Base-by-base conservation (phyloP, 1,140 invertebrate genomes). In the Dendroctonus valens region DNA sequence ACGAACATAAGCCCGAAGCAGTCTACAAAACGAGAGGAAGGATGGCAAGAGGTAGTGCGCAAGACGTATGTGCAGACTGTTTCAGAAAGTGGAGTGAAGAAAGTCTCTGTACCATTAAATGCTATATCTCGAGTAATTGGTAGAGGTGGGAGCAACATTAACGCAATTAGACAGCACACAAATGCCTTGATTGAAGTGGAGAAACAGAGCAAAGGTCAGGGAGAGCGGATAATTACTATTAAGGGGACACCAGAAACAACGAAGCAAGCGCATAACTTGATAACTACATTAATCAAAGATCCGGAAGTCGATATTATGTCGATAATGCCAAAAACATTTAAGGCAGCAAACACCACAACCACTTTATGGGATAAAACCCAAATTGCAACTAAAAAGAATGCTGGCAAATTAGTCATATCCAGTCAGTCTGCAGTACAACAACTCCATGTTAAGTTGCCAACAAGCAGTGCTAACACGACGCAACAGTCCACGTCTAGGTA, bases 121-220 rank as follows among this genome's bases (percentile, higher is more conserved):
- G 95, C 95, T 49, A 98, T 98, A 53, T 96, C 94, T 71, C 84
- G 95, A 66, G 95, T 98, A 0, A 98, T 98, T 76, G 96, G 96
- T 2, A 87, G 96, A 74, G 95, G 91, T 14, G 96, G 96, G 15
- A 94, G 91, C 79, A 97, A 98, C 81, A 98, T 99, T 70, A 98
- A 98, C 83, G 92, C 95, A 6, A 98, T 99, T 74, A 83, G 96
- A 67, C 90, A 91, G 66, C 90, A 93, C 26, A 97, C 95, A 11
- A 94, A 94, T 55, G 96, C 96, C 5, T 93, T 97, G 76, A 98
- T 98, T 75, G 96, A 99, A 81, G 93, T 99, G 2, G 96, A 99
- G 78, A 98, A 98, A 77, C 93, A 96, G 80, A 89, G 89, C 75
- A 97, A 97, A 83, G 92, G 91, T 8, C 92, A 94, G 80, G 92